Conservation (phyloP, 2,888 invertebrate genomes). For the Papilio protenor region DNA sequence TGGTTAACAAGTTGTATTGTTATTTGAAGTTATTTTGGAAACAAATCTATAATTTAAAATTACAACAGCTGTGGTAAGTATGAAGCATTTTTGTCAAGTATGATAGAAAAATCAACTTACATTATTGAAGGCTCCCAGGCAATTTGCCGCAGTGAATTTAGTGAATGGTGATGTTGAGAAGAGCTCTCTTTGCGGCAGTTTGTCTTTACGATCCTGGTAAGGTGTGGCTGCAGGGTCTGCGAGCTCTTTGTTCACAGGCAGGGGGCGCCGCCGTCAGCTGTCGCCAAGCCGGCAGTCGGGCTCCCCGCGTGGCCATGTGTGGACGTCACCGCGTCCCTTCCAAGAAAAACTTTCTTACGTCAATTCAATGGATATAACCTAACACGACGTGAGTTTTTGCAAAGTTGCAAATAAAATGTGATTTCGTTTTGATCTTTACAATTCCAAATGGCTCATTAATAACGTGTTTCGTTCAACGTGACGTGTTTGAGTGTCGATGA, state of each 20-base stretch:
- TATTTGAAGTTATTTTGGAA: neutral
- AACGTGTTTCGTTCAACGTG: conserved; percentile 64
- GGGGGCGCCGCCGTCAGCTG: conserved; percentile 66
- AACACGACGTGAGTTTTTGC: conserved; percentile 65
- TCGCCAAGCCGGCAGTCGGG: conserved; percentile 62
- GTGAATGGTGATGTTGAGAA: conserved; percentile 25
- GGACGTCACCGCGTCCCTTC: conserved; percentile 57
- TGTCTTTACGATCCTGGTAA: conserved; percentile 50
- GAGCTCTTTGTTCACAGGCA: conserved; percentile 57
- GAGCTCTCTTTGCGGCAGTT: conserved; percentile 34
- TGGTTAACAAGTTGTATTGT: neutral
- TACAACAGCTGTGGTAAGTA: neutral
- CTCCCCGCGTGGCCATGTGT: conserved; percentile 54
- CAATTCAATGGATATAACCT: conserved; percentile 84
- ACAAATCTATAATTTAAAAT: neutral
- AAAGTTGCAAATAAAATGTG: conserved; percentile 67
- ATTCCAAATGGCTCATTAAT: conserved; percentile 62
- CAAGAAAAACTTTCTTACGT: conserved; percentile 80
- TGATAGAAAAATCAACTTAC: neutral
- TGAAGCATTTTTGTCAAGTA: neutral
- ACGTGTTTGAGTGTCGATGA: conserved; percentile 62
- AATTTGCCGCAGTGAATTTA: conserved; percentile 30
- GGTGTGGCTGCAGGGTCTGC: conserved; percentile 59
- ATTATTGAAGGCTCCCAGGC: neutral
- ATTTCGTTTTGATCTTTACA: conserved; percentile 58